Evolutionary conservation across 2,113 vertebrate genomes (phyloP).

Genomic region (Platysternon megacephalum): DNA sequence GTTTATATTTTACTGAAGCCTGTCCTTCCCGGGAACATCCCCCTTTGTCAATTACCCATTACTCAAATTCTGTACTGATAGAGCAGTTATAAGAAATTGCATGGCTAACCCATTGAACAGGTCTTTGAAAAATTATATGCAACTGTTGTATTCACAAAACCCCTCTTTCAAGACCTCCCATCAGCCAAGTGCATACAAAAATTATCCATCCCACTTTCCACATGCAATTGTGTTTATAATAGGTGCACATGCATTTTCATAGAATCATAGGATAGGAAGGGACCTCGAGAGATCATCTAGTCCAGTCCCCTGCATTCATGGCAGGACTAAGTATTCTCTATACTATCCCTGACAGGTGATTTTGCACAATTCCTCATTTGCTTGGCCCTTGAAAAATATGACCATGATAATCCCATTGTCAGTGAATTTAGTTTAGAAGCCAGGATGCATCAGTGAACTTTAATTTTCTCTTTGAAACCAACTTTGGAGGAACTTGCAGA

Average conservation of each 20-base stretch:
- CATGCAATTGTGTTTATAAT: not conserved
- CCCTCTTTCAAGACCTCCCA: not conserved
- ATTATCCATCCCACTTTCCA: not conserved
- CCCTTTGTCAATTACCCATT: not conserved
- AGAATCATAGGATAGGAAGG: too few species aligned
- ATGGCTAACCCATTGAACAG: not conserved
- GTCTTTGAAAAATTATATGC: not conserved
- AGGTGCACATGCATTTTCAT: rapidly evolving
- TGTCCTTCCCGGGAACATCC: not conserved
- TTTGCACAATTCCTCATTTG: not conserved
- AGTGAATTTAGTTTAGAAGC: not conserved
- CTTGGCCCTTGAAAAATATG: not conserved
- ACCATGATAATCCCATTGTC: not conserved
- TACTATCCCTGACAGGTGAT: too few species aligned
- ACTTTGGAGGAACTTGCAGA: not conserved
- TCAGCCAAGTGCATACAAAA: not conserved
- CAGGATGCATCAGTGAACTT: not conserved
- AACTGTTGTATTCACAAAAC: not conserved
- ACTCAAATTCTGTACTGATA: not conserved
- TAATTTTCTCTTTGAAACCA: conserved; percentile 4
- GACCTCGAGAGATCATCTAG: too few species aligned
- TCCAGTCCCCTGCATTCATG: too few species aligned
- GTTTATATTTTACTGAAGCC: not conserved
- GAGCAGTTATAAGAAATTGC: not conserved
- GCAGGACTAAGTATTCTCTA: too few species aligned